A percentile compares a stretch with the other conserved stretches of the same genome.
Conservation (phyloP, 2,888 invertebrate genomes). For the Noctua janthina region DNA sequence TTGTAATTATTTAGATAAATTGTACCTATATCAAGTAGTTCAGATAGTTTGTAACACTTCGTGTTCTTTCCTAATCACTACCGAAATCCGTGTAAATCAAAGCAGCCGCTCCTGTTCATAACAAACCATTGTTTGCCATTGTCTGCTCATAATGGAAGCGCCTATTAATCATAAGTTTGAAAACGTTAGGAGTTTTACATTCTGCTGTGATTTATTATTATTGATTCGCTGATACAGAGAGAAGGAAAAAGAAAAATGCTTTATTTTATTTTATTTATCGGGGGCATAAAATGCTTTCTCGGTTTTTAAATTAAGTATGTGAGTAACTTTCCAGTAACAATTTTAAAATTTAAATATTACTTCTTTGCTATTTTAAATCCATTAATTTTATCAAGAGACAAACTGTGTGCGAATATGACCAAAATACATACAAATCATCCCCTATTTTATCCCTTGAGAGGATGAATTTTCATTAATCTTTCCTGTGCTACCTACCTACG, state of each 20-base stretch:
- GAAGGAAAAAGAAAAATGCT: neutral
- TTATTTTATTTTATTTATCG: too few relatives aligned
- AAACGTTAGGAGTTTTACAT: slow-evolving; percentile 41
- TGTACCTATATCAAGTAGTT: neutral
- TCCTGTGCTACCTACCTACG: neutral
- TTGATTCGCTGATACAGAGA: slow-evolving; percentile 4
- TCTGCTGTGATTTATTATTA: slow-evolving; percentile 38
- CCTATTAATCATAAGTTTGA: slow-evolving; percentile 58
- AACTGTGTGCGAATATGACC: neutral
- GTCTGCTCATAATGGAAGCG: slow-evolving; percentile 43
- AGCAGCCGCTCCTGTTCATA: slow-evolving; percentile 19
- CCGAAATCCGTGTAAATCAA: slow-evolving; percentile 19
- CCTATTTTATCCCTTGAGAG: neutral
- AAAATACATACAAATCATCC: neutral
- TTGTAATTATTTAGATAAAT: neutral
- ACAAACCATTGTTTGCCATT: slow-evolving; percentile 39
- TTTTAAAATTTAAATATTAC: neutral
- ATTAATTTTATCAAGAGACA: neutral
- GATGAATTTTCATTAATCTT: neutral
- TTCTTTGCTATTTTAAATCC: neutral
- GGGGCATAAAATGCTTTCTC: neutral
- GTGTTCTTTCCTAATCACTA: slow-evolving; percentile 14
- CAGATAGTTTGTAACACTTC: neutral
- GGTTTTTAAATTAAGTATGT: neutral
- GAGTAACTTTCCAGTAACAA: neutral